Evolutionary conservation across 2,113 vertebrate species (phyloP), one percentile per base, ranked within the genome.

Genomic region (Macroglossus sobrinus): DNA sequence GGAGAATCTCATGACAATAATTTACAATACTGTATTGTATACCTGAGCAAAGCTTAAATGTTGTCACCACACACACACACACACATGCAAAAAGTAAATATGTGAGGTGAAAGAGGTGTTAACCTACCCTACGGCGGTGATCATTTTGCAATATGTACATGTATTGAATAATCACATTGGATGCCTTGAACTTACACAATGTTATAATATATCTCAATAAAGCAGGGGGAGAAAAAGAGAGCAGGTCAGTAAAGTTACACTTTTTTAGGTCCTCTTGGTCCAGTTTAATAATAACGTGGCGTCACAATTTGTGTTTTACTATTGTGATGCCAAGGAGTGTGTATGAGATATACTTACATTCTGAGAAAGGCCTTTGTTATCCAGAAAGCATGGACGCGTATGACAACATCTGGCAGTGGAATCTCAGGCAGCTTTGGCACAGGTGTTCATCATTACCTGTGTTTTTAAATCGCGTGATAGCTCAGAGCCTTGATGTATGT

Each of bases 361-460:
- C 22, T 79, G 63, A 81, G 57, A 40, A 53, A 75, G 47, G 57
- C 16, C 40, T 26, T 55, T 14, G 2, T 50, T 10, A 74, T 57
- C 47, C 47, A 9, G 11, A 30, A 82, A 66, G 35, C 11, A 21
- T 0, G 14, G 47, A 57, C 64, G 24, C 2, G 22, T 11, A 5
- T 0, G 22, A 40, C 28, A 0, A 4, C 11, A 22, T 1, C 7
- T 19, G 43, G 40, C 0, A 11, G 35, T 4, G 57, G 45, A 0
- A 4, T 8, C 45, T 24, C 47, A 19, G 59, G 33, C 26, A 13
- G 75, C 13, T 26, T 61, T n/a, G 63, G 38, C 1, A 30, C 50
- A 0, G 22, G 33, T 45, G 53, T 61, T 45, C 26, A 0, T 59
- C 50, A 5, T 26, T 38, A 4, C 18, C 7, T 47, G 53, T 22